These are phyloP conservation scores for Falco berigora DNA, from an alignment of 2,797 vertebrate genomes.

Conservation along the genomic window DNA sequence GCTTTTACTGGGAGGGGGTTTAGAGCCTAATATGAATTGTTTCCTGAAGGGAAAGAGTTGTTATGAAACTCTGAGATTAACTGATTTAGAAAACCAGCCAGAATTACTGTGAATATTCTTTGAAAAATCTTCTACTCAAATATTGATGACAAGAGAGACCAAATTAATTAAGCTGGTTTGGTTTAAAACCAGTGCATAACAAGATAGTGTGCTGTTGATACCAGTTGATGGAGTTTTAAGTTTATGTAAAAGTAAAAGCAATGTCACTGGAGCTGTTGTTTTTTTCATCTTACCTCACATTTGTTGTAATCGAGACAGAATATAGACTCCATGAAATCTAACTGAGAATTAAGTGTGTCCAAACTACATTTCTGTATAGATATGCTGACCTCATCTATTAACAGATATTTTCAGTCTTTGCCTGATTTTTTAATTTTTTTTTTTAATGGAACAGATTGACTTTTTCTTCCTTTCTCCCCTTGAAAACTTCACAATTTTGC, in stretches of 20 bases:
- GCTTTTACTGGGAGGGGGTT: not conserved
- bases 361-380: not conserved
- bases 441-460: not conserved
- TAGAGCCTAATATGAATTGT: not conserved
- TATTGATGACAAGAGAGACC: not conserved
- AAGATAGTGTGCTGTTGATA: not conserved
- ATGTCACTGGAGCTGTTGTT: not conserved
- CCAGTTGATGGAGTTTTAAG: not conserved
- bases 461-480: not conserved
- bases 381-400: not conserved
- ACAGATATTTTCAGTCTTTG: not conserved
- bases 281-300: not conserved
- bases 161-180: not conserved
- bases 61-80: not conserved
- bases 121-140: not conserved
- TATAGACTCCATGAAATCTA: not conserved
- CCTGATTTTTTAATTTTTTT: not conserved
- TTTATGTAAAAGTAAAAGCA: not conserved
- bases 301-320: not conserved
- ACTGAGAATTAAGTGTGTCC: not conserved
- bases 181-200: not conserved
- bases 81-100: not conserved
- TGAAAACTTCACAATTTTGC: not conserved
- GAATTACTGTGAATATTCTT: not conserved
- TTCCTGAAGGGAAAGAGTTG: not conserved